Base-by-base conservation (phyloP, 2,113 vertebrate genomes). In the Rattus rattus region DNA sequence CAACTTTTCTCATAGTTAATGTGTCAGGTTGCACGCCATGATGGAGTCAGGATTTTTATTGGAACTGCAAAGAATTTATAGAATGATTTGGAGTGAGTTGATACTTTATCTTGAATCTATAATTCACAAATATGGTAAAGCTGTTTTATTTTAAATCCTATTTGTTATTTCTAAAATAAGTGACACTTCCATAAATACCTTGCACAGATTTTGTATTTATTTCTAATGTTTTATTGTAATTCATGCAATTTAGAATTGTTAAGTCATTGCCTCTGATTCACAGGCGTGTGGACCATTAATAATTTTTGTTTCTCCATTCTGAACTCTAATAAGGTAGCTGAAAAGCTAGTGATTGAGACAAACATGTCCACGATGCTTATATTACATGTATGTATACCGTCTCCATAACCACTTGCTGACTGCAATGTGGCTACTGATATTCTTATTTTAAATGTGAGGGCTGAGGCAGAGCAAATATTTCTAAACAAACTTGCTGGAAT, bases 31-130 rank as follows among this genome's bases (percentile, higher is more conserved):
- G 26, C 12, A 28, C 24, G 76, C n/a, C 39, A 90, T 19, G 61
- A 63, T 63, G 73, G 63, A 88, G 33, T 43, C 52, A 79, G n/a
- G 22, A 89, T 84, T 88, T 89, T 89, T 85, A 63, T 36, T 85
- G n/a, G 47, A 54, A 39, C 75, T 83, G 24, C 28, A 72, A 84
- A 79, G 43, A 72, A 72, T 96, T 70, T 76, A 67, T 76, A 79
- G 36, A 30, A 56, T 91, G 77, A 95, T 94, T 88, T 88, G 9
- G 10, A 17, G 13, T 10, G 24, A 61, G 56, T 54, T 93, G 20
- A 61, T 75, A 91, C 88, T 93, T 89, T 14, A 47, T 17, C 33
- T 39, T 91, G 61, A 95, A 94, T 59, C 59, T 84, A 26, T 72
- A 91, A 65, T n/a, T 7, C 49, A 83, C 19, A 83, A 75, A 56